Percentiles rank a stretch among this genome's conserved stretches.
phyloP scores from a whole-genome alignment of 2,888 invertebrate genomes.

The Polydrusus pterygomalis region DNA sequence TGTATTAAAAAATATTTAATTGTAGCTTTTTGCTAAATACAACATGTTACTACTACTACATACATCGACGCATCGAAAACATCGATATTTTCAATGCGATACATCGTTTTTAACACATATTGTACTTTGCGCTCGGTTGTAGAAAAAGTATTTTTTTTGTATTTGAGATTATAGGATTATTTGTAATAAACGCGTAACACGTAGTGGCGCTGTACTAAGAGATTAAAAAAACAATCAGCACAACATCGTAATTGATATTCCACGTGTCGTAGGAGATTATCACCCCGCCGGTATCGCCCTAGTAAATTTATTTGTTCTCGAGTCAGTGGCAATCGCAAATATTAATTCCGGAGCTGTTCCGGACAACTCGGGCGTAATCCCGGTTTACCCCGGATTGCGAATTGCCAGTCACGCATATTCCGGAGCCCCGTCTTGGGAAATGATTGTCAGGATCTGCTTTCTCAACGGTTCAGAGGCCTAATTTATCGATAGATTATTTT shows the following conservation, averaged over 20 bases:
- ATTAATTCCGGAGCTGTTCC: slow-evolving; percentile 52
- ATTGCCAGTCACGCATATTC: slow-evolving; percentile 53
- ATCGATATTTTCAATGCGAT: too few species aligned
- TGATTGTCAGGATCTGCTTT: slow-evolving; percentile 9
- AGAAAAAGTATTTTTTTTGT: too few species aligned
- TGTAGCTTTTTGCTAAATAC: too few species aligned
- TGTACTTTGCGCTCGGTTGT: too few species aligned
- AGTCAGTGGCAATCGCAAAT: slow-evolving; percentile 49
- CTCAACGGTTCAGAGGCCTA: neutral
- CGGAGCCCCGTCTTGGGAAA: slow-evolving; percentile 20
- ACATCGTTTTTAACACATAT: too few species aligned
- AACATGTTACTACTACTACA: too few species aligned
- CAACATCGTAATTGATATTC: slow-evolving; percentile 3
- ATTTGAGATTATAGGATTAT: too few species aligned
- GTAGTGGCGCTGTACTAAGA: neutral
- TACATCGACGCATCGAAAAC: too few species aligned
- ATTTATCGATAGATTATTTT: slow-evolving; percentile 7
- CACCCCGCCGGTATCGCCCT: slow-evolving; percentile 11
- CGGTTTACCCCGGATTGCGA: slow-evolving; percentile 37
- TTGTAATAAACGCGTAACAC: neutral
- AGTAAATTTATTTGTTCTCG: slow-evolving; percentile 38
- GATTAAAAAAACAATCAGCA: slow-evolving; percentile 22
- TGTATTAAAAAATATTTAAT: too few species aligned
- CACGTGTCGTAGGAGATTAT: slow-evolving; percentile 22
- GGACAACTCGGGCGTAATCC: slow-evolving; percentile 48